Percentiles rank a stretch among this genome's conserved stretches.
These are phyloP conservation scores for Halocaridina rubra DNA, from an alignment of 2,888 invertebrate species.

Conservation along the genomic window DNA sequence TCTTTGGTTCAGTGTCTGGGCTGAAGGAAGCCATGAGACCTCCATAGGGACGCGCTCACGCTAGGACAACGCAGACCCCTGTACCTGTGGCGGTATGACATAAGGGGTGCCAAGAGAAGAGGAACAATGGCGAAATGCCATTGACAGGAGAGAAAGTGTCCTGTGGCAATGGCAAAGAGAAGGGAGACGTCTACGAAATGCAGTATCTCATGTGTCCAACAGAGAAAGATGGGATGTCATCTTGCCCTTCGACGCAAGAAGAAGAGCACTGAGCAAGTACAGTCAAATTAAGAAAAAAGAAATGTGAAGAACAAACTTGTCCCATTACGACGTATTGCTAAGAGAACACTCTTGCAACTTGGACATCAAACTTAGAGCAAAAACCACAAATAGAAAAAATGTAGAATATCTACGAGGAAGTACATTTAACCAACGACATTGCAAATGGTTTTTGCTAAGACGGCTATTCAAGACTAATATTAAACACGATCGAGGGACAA, in stretches of 20 bases:
- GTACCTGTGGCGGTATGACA: constrained; percentile 19
- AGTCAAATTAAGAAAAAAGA: neutral
- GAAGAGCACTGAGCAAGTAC: neutral
- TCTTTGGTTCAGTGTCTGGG: constrained; percentile 60
- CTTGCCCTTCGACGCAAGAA: neutral
- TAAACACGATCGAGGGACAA: no score
- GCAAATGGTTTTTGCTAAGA: no score
- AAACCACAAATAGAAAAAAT: no score
- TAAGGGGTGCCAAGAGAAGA: neutral
- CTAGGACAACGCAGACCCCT: constrained; percentile 29
- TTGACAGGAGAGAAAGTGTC: neutral
- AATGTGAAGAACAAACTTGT: no score
- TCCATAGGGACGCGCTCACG: constrained; percentile 62
- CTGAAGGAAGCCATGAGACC: constrained; percentile 55
- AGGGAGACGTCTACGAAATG: neutral
- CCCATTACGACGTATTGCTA: neutral
- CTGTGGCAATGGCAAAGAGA: neutral
- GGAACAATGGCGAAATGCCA: neutral
- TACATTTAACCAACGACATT: no score
- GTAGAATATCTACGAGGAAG: no score
- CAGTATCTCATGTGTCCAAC: neutral
- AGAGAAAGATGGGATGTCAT: neutral
- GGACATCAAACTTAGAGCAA: neutral
- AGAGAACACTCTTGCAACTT: neutral
- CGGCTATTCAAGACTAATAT: no score